Base-by-base conservation (phyloP, 2,888 invertebrate species). In the Agrotis exclamationis region DNA sequence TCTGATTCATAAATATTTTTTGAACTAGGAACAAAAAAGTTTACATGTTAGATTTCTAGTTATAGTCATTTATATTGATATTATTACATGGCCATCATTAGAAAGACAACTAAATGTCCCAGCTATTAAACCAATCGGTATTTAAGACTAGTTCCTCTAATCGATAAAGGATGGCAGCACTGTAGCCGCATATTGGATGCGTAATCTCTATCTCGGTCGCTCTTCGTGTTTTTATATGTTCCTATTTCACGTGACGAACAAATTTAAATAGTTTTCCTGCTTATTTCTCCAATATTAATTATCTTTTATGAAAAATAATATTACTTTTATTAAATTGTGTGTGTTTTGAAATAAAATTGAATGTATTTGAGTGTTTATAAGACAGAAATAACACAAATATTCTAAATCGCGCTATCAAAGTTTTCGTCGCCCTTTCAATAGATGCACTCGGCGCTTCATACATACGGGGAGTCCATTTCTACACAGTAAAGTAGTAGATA, bases 391-490 rank as follows among this genome's bases (percentile, higher is more conserved):
- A 9, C 3, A 33, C 2, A 59, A 53, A 75, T 24, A 2, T 45
- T 11, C 53, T 79, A 51, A 0, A 63, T 75, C 63, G 33, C 75
- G 79, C 62, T 59, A 72, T 59, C 24, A 45, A 72, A 72, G 53
- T 79, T 75, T 79, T 54, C 48, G 5, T 53, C 2, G 20, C 48
- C 22, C 16, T 63, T 48, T 58, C 16, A 0, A 20, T 59, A 45
- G 1, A 39, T 39, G 9, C 11, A 39, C 9, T 39, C 11, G 11
- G 9, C 39, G 2, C 11, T 39, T 11, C 39, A 1, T 1, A 11
- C 39, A 9, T 0, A 0, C 0, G 62, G 78, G 74, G 78, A 72
- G 75, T 75, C 75, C 75, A 58, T 79, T 78, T 75, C 75, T 75
- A 72, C 75, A 33, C 63, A 79, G 75, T 63, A 7, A 72, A 51